Evolutionary conservation across 2,113 vertebrate genomes (phyloP).

Genomic region (Prionailurus viverrinus): DNA sequence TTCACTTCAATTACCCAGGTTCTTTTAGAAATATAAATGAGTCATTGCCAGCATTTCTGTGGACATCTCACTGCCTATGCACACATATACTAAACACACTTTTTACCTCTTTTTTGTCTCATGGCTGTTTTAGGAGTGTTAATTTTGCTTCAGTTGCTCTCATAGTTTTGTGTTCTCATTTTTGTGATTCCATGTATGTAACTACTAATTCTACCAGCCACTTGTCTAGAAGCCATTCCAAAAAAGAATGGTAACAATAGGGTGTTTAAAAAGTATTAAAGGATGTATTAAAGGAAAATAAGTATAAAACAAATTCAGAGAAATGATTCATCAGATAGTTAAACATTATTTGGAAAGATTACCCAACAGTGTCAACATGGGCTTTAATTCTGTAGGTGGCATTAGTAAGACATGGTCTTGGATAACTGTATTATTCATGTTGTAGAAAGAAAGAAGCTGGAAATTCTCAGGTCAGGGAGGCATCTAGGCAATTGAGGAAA

Average conservation of each 20-base stretch:
- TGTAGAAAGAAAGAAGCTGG: neutral
- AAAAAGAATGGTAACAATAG: neutral
- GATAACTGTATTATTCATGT: neutral
- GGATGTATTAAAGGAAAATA: neutral
- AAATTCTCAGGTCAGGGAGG: neutral
- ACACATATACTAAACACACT: neutral
- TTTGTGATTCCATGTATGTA: neutral
- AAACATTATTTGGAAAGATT: neutral
- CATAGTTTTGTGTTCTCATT: neutral
- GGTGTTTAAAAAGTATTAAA: neutral
- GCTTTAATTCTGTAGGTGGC: neutral
- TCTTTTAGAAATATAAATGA: neutral
- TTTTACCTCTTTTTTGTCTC: neutral
- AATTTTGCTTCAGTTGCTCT: neutral
- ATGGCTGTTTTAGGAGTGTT: neutral
- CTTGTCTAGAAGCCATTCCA: neutral
- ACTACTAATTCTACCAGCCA: neutral
- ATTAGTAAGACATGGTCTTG: neutral
- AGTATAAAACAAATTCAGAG: neutral
- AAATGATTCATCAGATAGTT: neutral
- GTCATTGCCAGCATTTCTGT: neutral
- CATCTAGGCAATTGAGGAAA: neutral
- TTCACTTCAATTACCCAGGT: slow-evolving; percentile 81
- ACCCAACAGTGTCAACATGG: neutral
- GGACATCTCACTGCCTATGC: neutral